These are phyloP conservation scores for Zygogramma bicolorata DNA, from an alignment of 2,888 invertebrate species.

Conservation along the genomic window DNA sequence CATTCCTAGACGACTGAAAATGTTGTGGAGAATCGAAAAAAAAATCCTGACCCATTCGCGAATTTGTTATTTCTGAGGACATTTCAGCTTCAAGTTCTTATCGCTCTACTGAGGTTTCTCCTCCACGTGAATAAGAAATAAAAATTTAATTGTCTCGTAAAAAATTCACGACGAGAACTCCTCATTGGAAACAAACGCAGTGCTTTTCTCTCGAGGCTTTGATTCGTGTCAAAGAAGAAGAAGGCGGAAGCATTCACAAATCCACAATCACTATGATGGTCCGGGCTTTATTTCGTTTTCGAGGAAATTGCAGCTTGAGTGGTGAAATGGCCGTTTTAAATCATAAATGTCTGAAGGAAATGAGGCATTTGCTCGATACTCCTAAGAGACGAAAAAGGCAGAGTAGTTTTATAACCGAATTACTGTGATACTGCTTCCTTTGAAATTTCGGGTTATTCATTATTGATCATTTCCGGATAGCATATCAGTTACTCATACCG, in stretches of 20 bases:
- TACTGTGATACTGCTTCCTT: slow-evolving; percentile 16
- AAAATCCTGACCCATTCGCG: too few relatives aligned
- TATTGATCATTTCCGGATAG: too few relatives aligned
- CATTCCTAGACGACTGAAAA: too few relatives aligned
- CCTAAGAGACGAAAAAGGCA: neutral
- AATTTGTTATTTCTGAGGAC: too few relatives aligned
- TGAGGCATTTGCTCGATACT: slow-evolving; percentile 39
- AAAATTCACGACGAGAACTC: neutral
- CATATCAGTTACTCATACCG: too few relatives aligned
- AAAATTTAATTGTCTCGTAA: neutral
- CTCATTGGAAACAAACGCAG: neutral
- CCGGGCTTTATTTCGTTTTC: slow-evolving; percentile 43
- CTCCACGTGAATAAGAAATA: neutral
- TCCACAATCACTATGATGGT: slow-evolving; percentile 28
- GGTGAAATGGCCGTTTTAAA: slow-evolving; percentile 46
- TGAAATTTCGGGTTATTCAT: neutral
- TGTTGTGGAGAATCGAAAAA: too few relatives aligned
- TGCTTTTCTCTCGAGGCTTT: neutral
- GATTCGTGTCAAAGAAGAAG: neutral
- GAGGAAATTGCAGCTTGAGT: slow-evolving; percentile 46
- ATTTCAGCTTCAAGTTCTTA: too few relatives aligned
- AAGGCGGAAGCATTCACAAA: slow-evolving; percentile 1
- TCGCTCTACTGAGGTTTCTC: neutral
- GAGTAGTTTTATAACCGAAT: slow-evolving; percentile 13
- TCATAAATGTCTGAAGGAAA: slow-evolving; percentile 45